Base-by-base conservation (phyloP, 2,113 vertebrate species). In the Tylochromis polylepis region DNA sequence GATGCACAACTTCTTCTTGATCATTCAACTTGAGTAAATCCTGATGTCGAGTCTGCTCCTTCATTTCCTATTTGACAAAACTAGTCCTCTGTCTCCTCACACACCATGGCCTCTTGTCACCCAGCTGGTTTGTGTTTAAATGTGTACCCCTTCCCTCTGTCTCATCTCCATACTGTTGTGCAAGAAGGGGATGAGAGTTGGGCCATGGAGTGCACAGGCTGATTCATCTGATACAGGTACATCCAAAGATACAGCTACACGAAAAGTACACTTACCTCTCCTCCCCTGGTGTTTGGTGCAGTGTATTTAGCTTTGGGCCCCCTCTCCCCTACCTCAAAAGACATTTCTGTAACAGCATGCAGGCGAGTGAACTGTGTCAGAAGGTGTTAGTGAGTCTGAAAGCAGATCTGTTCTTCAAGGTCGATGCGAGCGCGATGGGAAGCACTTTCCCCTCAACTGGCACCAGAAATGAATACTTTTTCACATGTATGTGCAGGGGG, bases 371-470 rank as follows among this genome's bases (percentile, higher is more conserved):
- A 93, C 93, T 88, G 86, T 96, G 94, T 95, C 95, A 95, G 86
- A 94, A 95, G 94, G 93, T 90, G 91, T 96, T 94, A 93, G 90
- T 38, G 91, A 96, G 95, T 96, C 92, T 96, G 94, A 96, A 95
- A 96, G 94, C 95, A 95, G 94, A 94, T 94, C 94, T 89, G 93
- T 79, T 89, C 90, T 87, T 90, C 93, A 96, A 96, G 94, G 95
- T 88, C 91, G 38, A 87, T 22, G 27, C 49, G 3, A 88, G 90
- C 84, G n/a, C 46, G 12, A 93, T 88, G 86, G 92, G 91, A 93
- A 92, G 82, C 89, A 75, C 88, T 93, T 82, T 93, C 82, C 92
- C 83, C 84, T 93, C 85, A 87, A 88, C 79, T 79, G 83, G 88
- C 90, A 88, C 79, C 85, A 87, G 83, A 87, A 90, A 92, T 60